Base-by-base conservation (phyloP, 2,113 vertebrate genomes). In the Struthio camelus region DNA sequence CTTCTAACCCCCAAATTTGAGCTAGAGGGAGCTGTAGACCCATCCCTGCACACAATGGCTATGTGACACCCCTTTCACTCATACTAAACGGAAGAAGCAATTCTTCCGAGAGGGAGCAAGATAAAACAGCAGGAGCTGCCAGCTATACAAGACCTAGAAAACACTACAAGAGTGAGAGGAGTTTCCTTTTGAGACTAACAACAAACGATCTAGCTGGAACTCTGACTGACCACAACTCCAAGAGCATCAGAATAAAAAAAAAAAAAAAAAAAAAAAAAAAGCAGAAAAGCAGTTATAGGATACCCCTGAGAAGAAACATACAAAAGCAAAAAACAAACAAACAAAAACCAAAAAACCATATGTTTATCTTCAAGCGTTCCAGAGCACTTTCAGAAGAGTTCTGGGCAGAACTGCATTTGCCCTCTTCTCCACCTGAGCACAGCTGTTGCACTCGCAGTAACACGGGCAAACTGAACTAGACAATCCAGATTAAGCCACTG, bases 281-380 rank as follows among this genome's bases (percentile, higher is more conserved):
- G 15, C 34, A 66, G 19, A 53, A 61, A 72, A 73, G 44, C 34
- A 84, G 28, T 9, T 14, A 51, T 2, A 5, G 11, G 27, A 4
- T 5, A 10, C 0, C 1, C 34, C 40, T 0, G 1, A 53, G 61
- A 28, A 75, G 59, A 10, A 61, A 34, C 38, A 53, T 51, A 51
- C 15, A 69, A 80, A 80, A 51, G 11, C 15, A 48, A 48, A 48
- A 48, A 48, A 17, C n/a, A 42, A 27, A 13, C 9, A 27, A 20
- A 25, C 11, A 24, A 53, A 61, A 69, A 14, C 9, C 20, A 51
- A 51, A 53, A 40, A 62, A 17, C 10, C 34, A 13, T n/a, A n/a
- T n/a, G n/a, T 54, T 51, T n/a, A 16, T 8, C 36, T 80, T 61
- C 69, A 46, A 23, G 15, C 23, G 12, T 61, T 38, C 23, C 38